Conservation (phyloP, 2,888 invertebrate species). For the Patella caerulea region DNA sequence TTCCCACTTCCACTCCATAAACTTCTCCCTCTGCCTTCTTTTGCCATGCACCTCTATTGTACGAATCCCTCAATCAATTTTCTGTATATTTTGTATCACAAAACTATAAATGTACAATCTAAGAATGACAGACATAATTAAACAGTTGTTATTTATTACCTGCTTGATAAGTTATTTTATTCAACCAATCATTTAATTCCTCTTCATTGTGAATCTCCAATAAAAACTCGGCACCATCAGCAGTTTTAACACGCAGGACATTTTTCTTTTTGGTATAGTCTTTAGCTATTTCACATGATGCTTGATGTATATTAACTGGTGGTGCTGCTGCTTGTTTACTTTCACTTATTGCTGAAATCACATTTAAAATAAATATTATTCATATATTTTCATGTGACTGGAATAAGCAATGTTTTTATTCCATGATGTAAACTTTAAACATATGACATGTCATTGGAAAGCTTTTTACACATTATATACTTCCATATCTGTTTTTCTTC, state of each 20-base stretch:
- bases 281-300: slow-evolving; percentile 86
- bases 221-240: slow-evolving; percentile 93
- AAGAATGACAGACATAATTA: neutral
- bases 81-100: neutral
- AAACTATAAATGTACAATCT: neutral
- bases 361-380: neutral
- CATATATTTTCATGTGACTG: too few species aligned
- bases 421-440: too few species aligned
- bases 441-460: too few species aligned
- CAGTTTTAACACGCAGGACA: slow-evolving; percentile 83
- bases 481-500: too few species aligned
- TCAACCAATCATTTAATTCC: slow-evolving; percentile 90
- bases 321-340: slow-evolving; percentile 88
- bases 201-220: slow-evolving; percentile 84
- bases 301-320: slow-evolving; percentile 83
- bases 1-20: too few species aligned
- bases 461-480: too few species aligned
- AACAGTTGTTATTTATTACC: slow-evolving; percentile 47
- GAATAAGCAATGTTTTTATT: too few species aligned
- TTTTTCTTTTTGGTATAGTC: slow-evolving; percentile 93
- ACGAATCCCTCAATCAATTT: too few species aligned
- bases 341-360: slow-evolving; percentile 81
- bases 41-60: too few species aligned
- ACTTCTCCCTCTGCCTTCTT: too few species aligned
- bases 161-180: slow-evolving; percentile 94